These are phyloP conservation scores for Falco cherrug DNA, from an alignment of 2,797 vertebrate genomes.

Conservation along the genomic window DNA sequence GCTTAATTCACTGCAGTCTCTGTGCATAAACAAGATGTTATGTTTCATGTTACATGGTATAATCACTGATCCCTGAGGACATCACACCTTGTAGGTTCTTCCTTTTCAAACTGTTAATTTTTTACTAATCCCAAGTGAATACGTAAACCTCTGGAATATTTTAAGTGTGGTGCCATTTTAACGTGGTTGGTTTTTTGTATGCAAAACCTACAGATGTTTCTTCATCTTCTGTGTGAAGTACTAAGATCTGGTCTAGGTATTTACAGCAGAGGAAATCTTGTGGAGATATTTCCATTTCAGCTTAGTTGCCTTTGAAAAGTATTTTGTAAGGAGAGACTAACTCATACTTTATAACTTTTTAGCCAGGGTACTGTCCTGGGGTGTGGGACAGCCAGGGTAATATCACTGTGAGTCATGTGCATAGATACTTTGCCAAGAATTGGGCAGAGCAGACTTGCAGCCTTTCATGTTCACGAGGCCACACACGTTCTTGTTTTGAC, in stretches of 20 bases:
- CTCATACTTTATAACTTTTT: background rate
- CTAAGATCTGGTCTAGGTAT: background rate
- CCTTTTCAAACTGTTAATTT: background rate
- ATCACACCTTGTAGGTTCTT: background rate
- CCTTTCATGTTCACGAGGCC: background rate
- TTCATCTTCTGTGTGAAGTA: background rate
- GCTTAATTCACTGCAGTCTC: background rate
- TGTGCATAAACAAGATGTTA: background rate
- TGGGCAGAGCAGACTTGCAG: background rate
- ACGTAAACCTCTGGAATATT: background rate
- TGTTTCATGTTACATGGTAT: background rate
- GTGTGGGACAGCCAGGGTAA: background rate
- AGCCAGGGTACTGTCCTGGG: background rate
- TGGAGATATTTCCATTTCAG: background rate
- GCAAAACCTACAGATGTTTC: background rate
- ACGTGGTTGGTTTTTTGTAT: background rate
- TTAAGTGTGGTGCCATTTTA: background rate
- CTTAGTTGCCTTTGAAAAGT: background rate
- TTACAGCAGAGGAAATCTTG: background rate
- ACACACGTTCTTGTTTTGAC: background rate
- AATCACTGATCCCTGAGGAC: background rate
- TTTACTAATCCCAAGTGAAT: background rate
- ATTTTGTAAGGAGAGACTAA: background rate
- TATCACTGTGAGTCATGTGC: background rate
- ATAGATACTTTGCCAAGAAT: background rate